Evolutionary conservation across 2,797 vertebrate species (phyloP), one percentile per base, ranked within the genome.

Genomic region (Tapirus indicus): DNA sequence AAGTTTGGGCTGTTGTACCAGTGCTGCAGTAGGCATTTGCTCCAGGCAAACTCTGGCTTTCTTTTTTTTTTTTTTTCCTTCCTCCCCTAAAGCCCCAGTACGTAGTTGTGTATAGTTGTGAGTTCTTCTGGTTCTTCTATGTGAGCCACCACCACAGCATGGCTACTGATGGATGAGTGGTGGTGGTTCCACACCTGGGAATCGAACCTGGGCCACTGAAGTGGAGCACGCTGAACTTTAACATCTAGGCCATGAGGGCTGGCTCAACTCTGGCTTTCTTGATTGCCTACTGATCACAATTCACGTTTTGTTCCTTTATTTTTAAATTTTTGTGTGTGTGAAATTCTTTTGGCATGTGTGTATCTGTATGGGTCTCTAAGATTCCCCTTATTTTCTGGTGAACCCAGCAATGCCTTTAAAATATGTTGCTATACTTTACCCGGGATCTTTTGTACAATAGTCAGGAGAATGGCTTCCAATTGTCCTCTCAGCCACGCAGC

Each of bases 401-500:
- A 97, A n/a, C 25, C 47, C 68, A 69, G 44, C 75, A n/a, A 3
- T 60, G 32, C n/a, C 72, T 93, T 94, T 49, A 77, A 90, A 91
- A 29, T 20, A 21, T 12, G 6, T 54, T 1, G 25, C 11, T 79
- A 18, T 29, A 5, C 74, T 58, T 47, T 20, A 14, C 69, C 35
- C 0, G 10, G 14, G 13, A 18, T 47, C 56, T 38, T 90, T 25
- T 49, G 23, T 77, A 11, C 10, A 29, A 5, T 1, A 13, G 47
- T 44, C 44, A 1, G 60, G 72, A 41, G 41, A 62, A 5, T 35
- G 11, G 21, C 35, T 68, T 60, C 95, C 23, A 6, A 6, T 4
- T 5, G 1, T n/a, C n/a, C 82, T 16, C 64, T 41, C 44, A 75
- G 38, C 79, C 60, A 7, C 20, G 49, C 20, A 3, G 29, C 35